phyloP scores from a whole-genome alignment of 2,113 vertebrate genomes.

The Seriola dumerili region DNA sequence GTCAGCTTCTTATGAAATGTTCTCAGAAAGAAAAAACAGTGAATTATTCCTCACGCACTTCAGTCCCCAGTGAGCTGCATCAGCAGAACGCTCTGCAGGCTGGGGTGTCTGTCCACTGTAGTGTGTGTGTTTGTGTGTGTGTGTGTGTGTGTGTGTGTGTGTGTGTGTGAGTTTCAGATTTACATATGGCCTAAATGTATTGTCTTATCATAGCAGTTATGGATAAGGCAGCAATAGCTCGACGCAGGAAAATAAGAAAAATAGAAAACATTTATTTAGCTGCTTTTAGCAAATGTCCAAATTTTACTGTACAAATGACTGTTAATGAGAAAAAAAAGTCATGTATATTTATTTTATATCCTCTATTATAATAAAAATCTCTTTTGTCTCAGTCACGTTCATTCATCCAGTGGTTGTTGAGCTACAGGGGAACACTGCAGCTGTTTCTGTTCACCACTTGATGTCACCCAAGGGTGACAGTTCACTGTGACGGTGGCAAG shows the following conservation, averaged over 20 bases:
- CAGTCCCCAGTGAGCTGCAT: constrained; percentile 13
- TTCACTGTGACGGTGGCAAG: not conserved
- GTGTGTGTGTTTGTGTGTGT: too few species aligned
- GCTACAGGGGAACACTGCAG: not conserved
- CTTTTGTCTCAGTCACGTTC: constrained; percentile 85
- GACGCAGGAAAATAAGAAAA: constrained; percentile 55
- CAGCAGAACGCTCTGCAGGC: constrained; percentile 53
- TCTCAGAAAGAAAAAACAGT: not conserved
- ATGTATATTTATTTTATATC: constrained; percentile 95
- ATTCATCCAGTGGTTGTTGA: not conserved
- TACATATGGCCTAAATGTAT: constrained; percentile 75
- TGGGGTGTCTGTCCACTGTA: constrained; percentile 78
- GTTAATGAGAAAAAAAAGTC: constrained; percentile 89
- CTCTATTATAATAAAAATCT: constrained; percentile 93
- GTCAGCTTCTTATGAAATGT: not conserved
- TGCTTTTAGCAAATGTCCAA: constrained; percentile 84
- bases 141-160: not conserved
- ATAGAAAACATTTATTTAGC: constrained; percentile 71
- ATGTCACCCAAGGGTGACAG: constrained; percentile 37
- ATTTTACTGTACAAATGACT: constrained; percentile 90
- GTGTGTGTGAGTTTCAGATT: constrained; percentile 73
- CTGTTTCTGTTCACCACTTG: constrained; percentile 48
- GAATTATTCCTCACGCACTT: not conserved
- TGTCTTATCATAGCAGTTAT: constrained; percentile 74
- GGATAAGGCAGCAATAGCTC: constrained; percentile 67